A percentile compares a stretch with the other conserved stretches of the same genome.
These are phyloP conservation scores for Electrona antarctica DNA, from an alignment of 2,113 vertebrate species.

Conservation along the genomic window DNA sequence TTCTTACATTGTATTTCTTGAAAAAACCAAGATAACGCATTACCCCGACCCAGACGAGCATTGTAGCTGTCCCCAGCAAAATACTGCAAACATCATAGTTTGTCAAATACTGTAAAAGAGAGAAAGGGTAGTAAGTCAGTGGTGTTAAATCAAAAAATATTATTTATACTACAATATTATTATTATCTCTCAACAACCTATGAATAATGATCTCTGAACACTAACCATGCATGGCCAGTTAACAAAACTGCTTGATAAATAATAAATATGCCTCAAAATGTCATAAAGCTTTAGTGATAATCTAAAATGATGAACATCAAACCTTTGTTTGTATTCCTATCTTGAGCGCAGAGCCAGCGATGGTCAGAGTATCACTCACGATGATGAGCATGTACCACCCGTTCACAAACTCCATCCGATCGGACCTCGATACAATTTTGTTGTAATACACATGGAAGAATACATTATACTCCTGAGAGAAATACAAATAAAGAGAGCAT, in stretches of 20 bases:
- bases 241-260: background rate
- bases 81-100: conserved; percentile 94
- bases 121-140: background rate
- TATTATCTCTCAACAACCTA: too few relatives aligned
- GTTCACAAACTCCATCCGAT: conserved; percentile 93
- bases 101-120: conserved; percentile 82
- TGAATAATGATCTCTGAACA: background rate
- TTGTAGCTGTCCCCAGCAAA: conserved; percentile 89
- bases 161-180: background rate
- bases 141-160: background rate
- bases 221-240: too few relatives aligned
- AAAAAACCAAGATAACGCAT: conserved; percentile 95
- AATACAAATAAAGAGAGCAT: background rate
- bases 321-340: conserved; percentile 96
- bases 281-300: background rate
- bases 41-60: conserved; percentile 93
- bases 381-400: conserved; percentile 95
- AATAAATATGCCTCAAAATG: background rate
- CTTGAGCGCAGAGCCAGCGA: conserved; percentile 89
- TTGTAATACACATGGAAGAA: conserved; percentile 83
- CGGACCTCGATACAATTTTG: conserved; percentile 83
- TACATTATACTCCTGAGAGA: conserved; percentile 85
- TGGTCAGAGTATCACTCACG: conserved; percentile 86
- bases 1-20: conserved; percentile 94
- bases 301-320: background rate